Percentiles rank a stretch among this genome's conserved stretches.
Evolutionary conservation across 2,888 invertebrate genomes (phyloP).

Genomic region (Ophion ventricosus): DNA sequence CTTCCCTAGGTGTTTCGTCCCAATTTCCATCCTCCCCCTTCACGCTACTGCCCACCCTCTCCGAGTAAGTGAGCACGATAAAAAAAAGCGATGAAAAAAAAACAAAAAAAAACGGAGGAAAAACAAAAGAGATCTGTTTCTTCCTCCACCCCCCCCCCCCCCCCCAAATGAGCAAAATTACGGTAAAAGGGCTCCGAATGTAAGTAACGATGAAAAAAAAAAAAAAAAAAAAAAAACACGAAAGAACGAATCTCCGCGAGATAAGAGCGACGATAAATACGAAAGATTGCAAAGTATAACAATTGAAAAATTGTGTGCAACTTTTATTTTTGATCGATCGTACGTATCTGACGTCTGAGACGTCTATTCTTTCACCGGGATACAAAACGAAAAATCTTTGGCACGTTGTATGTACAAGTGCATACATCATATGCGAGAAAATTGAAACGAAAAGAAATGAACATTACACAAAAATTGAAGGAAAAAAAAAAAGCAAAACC

Average conservation of each 20-base stretch:
- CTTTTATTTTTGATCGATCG: conserved; percentile 52
- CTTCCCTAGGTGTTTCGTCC: conserved; percentile 60
- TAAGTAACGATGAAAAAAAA: conserved; percentile 44
- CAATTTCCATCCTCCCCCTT: conserved; percentile 38
- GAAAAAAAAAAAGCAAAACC: conserved; percentile 26
- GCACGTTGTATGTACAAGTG: conserved; percentile 22
- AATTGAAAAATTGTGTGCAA: conserved; percentile 25
- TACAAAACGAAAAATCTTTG: conserved; percentile 5
- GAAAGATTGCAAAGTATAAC: conserved; percentile 9
- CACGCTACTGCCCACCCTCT: conserved; percentile 59
- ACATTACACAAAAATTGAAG: conserved; percentile 44
- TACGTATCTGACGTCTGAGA: conserved; percentile 28
- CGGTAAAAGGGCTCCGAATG: conserved; percentile 75
- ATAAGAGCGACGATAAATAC: conserved; percentile 23
- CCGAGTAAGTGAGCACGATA: conserved; percentile 58
- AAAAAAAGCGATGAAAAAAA: conserved; percentile 25
- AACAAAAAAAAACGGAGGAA: conserved; percentile 21
- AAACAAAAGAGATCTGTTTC: conserved; percentile 31
- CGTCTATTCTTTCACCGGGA: conserved; percentile 37
- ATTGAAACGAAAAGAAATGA: conserved; percentile 42
- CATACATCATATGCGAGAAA: conserved; percentile 44
- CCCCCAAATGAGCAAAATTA: conserved; percentile 72
- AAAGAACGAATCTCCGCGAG: conserved; percentile 38
- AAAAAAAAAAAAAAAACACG: conserved; percentile 41
- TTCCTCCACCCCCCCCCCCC: background rate